phyloP scores from a whole-genome alignment of 2,888 invertebrate species.

The Hypsopygia costalis region DNA sequence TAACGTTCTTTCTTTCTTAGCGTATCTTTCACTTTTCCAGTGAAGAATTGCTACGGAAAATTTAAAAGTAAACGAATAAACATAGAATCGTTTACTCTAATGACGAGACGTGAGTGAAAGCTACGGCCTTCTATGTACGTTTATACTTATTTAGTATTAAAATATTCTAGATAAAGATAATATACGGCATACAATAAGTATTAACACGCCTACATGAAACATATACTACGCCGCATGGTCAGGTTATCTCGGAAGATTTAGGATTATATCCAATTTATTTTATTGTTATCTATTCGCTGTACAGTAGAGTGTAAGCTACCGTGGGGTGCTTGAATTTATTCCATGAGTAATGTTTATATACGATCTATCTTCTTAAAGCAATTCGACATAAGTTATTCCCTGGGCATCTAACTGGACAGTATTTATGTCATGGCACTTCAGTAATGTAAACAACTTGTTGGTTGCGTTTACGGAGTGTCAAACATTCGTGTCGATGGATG shows the following conservation, averaged over 20 bases:
- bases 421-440: constrained; percentile 36
- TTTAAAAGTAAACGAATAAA: constrained; percentile 38
- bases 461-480: constrained; percentile 37
- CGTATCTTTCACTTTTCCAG: constrained; percentile 5
- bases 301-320: constrained; percentile 27
- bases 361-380: constrained; percentile 27
- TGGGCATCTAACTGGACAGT: constrained; percentile 22
- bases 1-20: too few species aligned
- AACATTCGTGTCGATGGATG: constrained; percentile 20
- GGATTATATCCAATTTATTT: constrained; percentile 38
- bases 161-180: constrained; percentile 44
- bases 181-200: constrained; percentile 31
- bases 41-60: constrained; percentile 17
- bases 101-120: constrained; percentile 70
- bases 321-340: constrained; percentile 21
- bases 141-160: constrained; percentile 44
- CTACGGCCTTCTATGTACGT: constrained; percentile 41
- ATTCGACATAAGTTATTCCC: constrained; percentile 24
- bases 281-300: constrained; percentile 29
- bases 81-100: constrained; percentile 51
- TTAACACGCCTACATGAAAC: constrained; percentile 29
- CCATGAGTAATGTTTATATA: constrained; percentile 24
- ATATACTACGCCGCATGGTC: constrained; percentile 20
- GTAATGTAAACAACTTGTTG: constrained; percentile 47
- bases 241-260: constrained; percentile 30